A percentile compares a stretch with the other conserved stretches of the same genome.
These are phyloP conservation scores for Machimus atricapillus DNA, from an alignment of 2,888 invertebrate genomes.

Conservation along the genomic window DNA sequence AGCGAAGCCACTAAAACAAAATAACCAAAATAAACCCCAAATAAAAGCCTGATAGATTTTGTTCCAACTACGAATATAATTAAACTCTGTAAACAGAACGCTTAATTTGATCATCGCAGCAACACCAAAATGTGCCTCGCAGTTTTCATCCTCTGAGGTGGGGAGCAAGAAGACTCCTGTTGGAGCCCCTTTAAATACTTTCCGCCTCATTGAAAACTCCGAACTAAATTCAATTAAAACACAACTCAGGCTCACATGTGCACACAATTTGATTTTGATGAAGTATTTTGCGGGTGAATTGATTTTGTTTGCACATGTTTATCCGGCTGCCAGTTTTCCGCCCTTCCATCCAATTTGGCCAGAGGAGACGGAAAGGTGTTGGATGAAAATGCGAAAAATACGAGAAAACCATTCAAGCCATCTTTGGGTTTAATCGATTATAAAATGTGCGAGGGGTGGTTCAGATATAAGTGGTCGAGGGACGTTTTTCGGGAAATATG, in stretches of 20 bases:
- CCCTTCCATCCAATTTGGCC: background rate
- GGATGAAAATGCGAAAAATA: background rate
- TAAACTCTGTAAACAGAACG: background rate
- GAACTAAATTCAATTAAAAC: constrained; percentile 38
- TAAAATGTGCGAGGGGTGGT: background rate
- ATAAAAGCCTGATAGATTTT: background rate
- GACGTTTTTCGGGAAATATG: background rate
- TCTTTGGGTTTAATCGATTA: background rate
- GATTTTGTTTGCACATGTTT: constrained; percentile 38
- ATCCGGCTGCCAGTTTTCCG: background rate
- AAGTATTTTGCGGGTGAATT: constrained; percentile 36
- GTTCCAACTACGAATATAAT: background rate
- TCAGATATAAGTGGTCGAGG: background rate
- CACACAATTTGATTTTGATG: constrained; percentile 37
- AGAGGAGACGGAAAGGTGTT: background rate
- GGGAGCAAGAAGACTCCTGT: background rate
- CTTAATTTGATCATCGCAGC: background rate
- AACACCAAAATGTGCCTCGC: background rate
- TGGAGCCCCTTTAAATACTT: constrained; percentile 3
- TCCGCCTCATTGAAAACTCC: constrained; percentile 18
- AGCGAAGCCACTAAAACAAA: background rate
- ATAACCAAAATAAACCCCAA: background rate
- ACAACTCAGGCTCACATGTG: constrained; percentile 23
- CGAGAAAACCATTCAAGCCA: background rate
- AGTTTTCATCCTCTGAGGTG: background rate